A percentile compares a stretch with the other conserved stretches of the same genome.
phyloP scores from a whole-genome alignment of 2,797 vertebrate species.

The Sebastes itinus region DNA sequence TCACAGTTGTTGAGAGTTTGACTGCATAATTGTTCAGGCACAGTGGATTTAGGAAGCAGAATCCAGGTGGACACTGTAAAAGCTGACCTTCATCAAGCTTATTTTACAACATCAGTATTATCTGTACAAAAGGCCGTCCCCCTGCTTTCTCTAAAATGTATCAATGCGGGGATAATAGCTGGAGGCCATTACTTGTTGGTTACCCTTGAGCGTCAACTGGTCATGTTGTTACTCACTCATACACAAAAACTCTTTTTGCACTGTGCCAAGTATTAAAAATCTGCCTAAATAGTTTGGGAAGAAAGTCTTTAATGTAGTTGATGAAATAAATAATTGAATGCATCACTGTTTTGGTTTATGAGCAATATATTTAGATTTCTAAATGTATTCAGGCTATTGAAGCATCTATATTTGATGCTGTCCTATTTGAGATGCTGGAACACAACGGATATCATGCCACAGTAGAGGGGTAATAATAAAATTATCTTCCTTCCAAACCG shows the following conservation, averaged over 20 bases:
- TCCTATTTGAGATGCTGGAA: conserved; percentile 17
- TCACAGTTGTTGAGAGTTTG: too few species aligned
- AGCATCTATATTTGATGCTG: conserved; percentile 21
- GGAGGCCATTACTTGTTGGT: conserved; percentile 9
- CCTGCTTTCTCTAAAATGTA: conserved; percentile 15
- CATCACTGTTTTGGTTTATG: background rate
- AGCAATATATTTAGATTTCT: conserved; percentile 4
- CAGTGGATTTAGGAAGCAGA: background rate
- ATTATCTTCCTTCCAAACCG: background rate
- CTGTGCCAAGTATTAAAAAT: background rate
- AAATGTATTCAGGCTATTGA: conserved; percentile 14
- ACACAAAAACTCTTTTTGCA: background rate
- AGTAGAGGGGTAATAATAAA: background rate
- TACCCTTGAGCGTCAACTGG: conserved; percentile 12
- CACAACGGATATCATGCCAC: background rate
- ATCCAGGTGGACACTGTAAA: too few species aligned
- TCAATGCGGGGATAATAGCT: conserved; percentile 9
- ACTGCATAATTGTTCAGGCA: background rate
- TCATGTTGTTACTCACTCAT: background rate
- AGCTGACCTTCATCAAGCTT: background rate
- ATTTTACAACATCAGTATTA: conserved; percentile 19
- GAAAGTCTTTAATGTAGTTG: background rate
- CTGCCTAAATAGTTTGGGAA: background rate
- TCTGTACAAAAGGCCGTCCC: conserved; percentile 12
- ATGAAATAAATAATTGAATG: background rate